Conservation (phyloP, 2,888 invertebrate species). For the Drepanosiphum platanoidis region DNA sequence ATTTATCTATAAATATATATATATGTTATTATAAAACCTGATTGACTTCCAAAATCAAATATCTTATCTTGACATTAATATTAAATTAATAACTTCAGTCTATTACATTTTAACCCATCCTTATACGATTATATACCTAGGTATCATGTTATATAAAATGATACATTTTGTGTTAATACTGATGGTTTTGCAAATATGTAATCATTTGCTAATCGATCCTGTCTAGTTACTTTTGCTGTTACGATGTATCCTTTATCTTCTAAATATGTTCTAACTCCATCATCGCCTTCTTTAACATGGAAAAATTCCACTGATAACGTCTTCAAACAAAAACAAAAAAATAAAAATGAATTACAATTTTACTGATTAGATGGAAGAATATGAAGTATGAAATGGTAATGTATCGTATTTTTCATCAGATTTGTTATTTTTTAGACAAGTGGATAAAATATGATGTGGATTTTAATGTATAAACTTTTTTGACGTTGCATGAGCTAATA, state of each 20-base stretch:
- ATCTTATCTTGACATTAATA: not conserved
- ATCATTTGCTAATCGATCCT: conserved; percentile 69
- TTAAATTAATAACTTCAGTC: not conserved
- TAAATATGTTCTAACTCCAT: conserved; percentile 68
- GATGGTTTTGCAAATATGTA: conserved; percentile 68
- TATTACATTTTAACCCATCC: not conserved
- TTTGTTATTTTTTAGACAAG: not conserved
- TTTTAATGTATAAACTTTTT: not conserved
- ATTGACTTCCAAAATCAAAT: not conserved
- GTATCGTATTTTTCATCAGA: not conserved
- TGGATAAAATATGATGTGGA: not conserved
- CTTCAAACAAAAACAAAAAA: conserved; percentile 65
- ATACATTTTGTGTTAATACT: conserved; percentile 36
- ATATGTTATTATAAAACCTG: not conserved
- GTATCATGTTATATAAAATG: conserved; percentile 40
- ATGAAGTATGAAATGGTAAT: conserved; percentile 1
- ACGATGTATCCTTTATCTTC: conserved; percentile 68
- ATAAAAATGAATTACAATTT: not conserved
- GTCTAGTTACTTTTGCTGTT: conserved; percentile 67
- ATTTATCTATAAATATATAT: too few relatives aligned
- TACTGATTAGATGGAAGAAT: not conserved
- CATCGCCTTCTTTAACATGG: conserved; percentile 68
- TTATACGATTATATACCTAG: not conserved
- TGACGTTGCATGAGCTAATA: not conserved
- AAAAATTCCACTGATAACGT: conserved; percentile 69